Base-by-base conservation (phyloP, 2,797 vertebrate species). In the Xiphorhynchus erythropygius region DNA sequence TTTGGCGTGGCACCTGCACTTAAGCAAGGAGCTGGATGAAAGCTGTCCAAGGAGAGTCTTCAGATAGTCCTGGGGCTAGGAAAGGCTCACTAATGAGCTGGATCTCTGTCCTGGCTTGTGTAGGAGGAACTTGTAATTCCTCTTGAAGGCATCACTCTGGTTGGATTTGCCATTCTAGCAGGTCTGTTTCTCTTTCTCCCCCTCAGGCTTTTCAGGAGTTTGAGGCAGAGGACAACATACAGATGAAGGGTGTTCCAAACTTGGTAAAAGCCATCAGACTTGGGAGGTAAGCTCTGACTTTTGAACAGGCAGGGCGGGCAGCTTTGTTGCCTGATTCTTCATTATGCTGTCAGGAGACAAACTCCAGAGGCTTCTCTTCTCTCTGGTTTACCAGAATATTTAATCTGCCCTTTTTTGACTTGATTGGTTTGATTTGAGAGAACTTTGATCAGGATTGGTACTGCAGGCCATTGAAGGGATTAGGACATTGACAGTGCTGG, bases 171-270 rank as follows among this genome's bases (percentile, higher is more conserved):
- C 87, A 0, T 97, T 97, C 98, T 98, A 98, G 97, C 96, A 93
- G 97, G 97, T 97, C 79, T 98, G 97, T 98, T 98, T 98, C 97
- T 98, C 97, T 98, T 97, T 98, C 97, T 98, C 95, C 97, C 95
- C 97, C 97, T 63, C 97, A 98, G 98, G 98, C 97, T 97, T 98
- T 96, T 97, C 97, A 98, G 97, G 97, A 97, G 86, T 97, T 97
- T 98, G 97, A 97, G 98, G 97, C 97, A 97, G 98, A 98, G 97
- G 98, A 98, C 98, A 97, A 88, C 97, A 98, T 93, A 97, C 93
- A 95, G 97, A 97, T 97, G 98, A 96, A 98, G 97, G 97, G 97
- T 98, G 97, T 97, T 97, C 97, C 98, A 97, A 97, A 97, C 97
- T 97, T 98, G 97, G 96, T 97, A 98, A 96, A 98, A 96, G 97